Conservation (phyloP, 2,113 vertebrate genomes). For the Dermatemys mawii region DNA sequence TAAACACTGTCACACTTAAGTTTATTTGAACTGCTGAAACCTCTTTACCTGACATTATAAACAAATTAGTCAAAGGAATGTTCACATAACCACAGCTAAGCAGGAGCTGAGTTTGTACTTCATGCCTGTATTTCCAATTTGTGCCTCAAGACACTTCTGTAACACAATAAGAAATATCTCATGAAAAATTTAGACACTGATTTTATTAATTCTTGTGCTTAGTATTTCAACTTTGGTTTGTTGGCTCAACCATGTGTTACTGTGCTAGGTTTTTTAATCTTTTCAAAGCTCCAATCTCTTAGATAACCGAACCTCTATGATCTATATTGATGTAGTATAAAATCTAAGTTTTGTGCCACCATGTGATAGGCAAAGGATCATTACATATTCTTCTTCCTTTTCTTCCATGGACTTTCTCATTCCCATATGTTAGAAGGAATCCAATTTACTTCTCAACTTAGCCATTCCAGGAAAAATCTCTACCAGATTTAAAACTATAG, state of each 20-base stretch:
- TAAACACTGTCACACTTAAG: neutral
- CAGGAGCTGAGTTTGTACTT: neutral
- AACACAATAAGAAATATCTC: neutral
- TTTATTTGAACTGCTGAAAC: neutral
- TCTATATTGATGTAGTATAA: neutral
- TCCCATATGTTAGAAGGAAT: slow-evolving; percentile 16
- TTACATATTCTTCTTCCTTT: neutral
- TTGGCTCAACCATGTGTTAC: neutral
- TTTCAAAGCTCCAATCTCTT: accelerated
- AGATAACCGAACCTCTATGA: neutral
- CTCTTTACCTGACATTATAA: neutral
- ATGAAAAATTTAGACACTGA: accelerated
- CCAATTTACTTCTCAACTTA: slow-evolving; percentile 20
- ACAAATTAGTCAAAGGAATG: neutral
- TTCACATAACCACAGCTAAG: neutral
- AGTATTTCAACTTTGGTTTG: neutral
- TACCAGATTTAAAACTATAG: slow-evolving; percentile 6
- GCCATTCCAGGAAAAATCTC: slow-evolving; percentile 32
- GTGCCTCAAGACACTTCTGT: neutral
- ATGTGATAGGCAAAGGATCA: slow-evolving; percentile 18
- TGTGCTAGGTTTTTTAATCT: neutral
- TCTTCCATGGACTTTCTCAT: neutral
- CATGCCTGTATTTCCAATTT: neutral
- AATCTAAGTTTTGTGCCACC: neutral
- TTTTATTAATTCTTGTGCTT: neutral